Evolutionary conservation across 23 tunicate species (phyloP).

Genomic region (Phallusia fumigata): DNA sequence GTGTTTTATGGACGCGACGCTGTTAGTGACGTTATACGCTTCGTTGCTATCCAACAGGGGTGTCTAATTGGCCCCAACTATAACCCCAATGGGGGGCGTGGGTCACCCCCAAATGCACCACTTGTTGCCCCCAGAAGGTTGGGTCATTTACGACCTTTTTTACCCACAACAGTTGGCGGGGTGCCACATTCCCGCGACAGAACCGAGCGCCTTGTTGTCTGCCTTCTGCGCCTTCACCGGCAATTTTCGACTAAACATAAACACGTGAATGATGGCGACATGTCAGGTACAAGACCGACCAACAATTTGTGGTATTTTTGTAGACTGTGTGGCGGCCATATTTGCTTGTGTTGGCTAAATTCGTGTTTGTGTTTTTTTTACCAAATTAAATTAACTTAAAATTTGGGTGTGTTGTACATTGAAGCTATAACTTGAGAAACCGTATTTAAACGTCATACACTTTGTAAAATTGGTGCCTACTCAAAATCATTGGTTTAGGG

Average conservation of each 20-base stretch:
- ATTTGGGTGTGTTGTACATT: too few species aligned
- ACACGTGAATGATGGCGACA: not conserved
- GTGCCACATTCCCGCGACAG: not conserved
- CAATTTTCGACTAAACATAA: slow-evolving; percentile 1
- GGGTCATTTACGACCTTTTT: not conserved
- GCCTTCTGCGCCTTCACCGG: not conserved
- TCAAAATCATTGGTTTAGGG: too few species aligned
- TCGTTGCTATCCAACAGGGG: not conserved
- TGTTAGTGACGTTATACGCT: not conserved
- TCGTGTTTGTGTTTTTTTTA: not conserved
- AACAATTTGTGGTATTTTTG: not conserved
- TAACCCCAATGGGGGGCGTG: not conserved
- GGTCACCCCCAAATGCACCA: slow-evolving; percentile 5
- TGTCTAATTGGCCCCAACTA: not conserved
- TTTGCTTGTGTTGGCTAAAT: not conserved
- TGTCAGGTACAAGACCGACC: not conserved
- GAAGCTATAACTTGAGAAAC: too few species aligned
- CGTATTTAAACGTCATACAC: too few species aligned
- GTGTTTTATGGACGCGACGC: not conserved
- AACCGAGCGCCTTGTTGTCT: not conserved
- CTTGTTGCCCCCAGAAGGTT: not conserved
- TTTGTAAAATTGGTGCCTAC: too few species aligned
- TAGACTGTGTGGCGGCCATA: not conserved
- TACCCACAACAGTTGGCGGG: not conserved
- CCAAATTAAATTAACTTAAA: too few species aligned